phyloP scores from a whole-genome alignment of 2,797 vertebrate species.

The Hemibagrus guttatus region DNA sequence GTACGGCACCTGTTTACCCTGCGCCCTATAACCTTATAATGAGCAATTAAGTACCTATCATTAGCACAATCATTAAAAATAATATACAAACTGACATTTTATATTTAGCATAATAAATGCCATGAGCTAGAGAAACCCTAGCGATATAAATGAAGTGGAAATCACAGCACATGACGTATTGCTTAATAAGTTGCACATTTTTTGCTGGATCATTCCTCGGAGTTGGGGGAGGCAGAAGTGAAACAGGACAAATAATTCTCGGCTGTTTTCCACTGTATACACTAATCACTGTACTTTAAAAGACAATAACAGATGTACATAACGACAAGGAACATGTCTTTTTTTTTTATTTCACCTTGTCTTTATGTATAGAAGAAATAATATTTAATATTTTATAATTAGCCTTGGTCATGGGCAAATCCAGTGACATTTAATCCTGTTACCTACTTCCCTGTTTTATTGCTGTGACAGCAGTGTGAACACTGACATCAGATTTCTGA shows the following conservation, averaged over 20 bases:
- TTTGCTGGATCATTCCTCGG: not conserved
- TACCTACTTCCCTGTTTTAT: conserved; percentile 9
- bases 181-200: not conserved
- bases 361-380: not conserved
- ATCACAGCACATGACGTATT: not conserved
- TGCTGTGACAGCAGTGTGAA: not conserved
- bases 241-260: not conserved
- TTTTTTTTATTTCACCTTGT: too few species aligned
- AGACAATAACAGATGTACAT: not conserved
- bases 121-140: too few species aligned
- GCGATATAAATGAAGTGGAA: not conserved
- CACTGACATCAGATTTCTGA: not conserved
- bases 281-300: not conserved
- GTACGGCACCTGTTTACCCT: not conserved
- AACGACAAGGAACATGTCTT: not conserved
- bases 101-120: not conserved
- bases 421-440: not conserved
- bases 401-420: not conserved
- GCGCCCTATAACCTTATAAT: not conserved
- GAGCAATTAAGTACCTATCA: not conserved
- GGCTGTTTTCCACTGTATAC: not conserved
- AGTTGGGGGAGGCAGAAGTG: not conserved
- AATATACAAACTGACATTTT: not conserved
- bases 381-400: not conserved
- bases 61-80: not conserved